A percentile compares a stretch with the other conserved stretches of the same genome.
These are phyloP conservation scores for Hirundo rustica DNA, from an alignment of 2,797 vertebrate genomes.

Conservation along the genomic window DNA sequence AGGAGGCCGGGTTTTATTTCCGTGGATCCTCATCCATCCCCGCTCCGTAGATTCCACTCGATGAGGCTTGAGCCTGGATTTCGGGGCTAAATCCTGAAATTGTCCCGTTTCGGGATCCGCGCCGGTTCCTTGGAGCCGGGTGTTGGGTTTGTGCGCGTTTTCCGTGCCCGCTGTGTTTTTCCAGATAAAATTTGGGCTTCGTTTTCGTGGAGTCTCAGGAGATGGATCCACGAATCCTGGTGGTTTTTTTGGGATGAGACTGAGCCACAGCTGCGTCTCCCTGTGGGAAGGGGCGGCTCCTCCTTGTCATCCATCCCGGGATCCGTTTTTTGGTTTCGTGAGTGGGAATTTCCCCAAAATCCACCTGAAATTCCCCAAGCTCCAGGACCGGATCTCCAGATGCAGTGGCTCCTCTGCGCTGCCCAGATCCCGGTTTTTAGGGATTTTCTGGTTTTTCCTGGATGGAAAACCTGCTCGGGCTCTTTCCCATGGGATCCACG, in stretches of 20 bases:
- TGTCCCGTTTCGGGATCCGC: accelerated
- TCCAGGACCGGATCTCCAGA: background rate
- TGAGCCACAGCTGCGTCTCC: background rate
- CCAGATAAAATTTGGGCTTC: background rate
- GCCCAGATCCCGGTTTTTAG: background rate
- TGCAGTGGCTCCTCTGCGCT: accelerated
- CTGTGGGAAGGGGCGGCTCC: background rate
- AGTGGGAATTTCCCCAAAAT: background rate
- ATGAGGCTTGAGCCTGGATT: accelerated
- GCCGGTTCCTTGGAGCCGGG: accelerated
- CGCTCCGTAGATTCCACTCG: accelerated
- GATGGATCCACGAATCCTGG: background rate
- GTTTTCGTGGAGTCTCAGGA: accelerated
- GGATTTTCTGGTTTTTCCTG: background rate
- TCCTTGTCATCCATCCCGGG: background rate
- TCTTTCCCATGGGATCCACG: background rate
- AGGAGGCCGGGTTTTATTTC: background rate
- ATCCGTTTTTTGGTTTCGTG: accelerated
- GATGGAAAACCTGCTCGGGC: background rate
- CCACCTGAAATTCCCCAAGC: background rate
- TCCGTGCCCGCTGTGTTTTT: background rate
- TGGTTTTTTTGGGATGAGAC: background rate
- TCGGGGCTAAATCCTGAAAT: background rate
- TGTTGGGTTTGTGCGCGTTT: background rate
- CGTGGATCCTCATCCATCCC: background rate